These are phyloP conservation scores for Parasteatoda tepidariorum DNA, from an alignment of 1,140 invertebrate species.

Conservation along the genomic window DNA sequence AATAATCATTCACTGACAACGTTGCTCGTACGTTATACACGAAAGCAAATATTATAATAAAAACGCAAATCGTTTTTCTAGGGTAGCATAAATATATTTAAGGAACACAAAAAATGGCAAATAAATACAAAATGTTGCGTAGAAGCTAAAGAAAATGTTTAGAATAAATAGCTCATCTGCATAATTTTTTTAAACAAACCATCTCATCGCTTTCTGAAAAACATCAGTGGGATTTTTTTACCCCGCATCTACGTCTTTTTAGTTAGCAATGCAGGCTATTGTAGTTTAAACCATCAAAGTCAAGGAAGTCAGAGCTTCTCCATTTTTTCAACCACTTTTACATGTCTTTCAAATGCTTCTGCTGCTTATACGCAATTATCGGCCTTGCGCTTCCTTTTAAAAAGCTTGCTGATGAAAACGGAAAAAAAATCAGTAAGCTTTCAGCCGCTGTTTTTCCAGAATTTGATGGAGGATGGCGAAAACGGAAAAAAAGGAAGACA, in stretches of 20 bases:
- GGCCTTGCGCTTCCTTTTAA: neutral
- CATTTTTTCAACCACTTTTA: neutral
- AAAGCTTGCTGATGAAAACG: neutral
- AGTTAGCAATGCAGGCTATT: neutral
- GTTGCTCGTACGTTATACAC: no score
- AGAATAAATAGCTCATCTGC: neutral
- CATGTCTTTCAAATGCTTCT: neutral
- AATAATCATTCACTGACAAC: neutral
- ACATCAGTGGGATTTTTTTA: neutral
- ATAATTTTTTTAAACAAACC: neutral
- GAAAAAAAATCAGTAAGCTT: neutral
- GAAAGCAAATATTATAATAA: no score
- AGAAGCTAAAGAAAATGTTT: neutral
- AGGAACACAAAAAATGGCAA: neutral
- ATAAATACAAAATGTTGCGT: neutral
- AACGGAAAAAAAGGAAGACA: no score
- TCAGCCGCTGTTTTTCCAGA: no score
- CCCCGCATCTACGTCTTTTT: neutral
- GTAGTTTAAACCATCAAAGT: neutral
- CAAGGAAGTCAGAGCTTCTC: neutral
- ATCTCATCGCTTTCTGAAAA: neutral
- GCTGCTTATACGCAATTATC: neutral
- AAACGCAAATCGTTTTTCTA: neutral
- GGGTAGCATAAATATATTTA: neutral
- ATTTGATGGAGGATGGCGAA: no score